Percentiles rank a stretch among this genome's conserved stretches.
These are phyloP conservation scores for Nesogale talazaci DNA, from an alignment of 2,113 vertebrate genomes.

Conservation along the genomic window DNA sequence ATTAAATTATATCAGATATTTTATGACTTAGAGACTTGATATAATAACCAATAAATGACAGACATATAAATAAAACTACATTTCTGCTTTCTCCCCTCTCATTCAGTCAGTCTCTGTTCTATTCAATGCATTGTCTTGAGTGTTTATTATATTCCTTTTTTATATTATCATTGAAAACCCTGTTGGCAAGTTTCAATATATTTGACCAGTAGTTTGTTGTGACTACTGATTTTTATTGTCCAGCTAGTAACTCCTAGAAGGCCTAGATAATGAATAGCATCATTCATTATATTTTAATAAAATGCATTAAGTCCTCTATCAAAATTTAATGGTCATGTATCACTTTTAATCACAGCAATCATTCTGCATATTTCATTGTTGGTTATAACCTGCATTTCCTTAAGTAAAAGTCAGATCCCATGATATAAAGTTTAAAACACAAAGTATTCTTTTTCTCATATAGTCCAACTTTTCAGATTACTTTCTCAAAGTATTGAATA, in stretches of 20 bases:
- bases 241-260: neutral
- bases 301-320: too few relatives aligned
- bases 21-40: neutral
- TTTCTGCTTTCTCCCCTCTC: neutral
- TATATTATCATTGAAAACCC: neutral
- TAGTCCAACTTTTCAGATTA: too few relatives aligned
- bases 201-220: neutral
- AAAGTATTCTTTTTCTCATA: neutral
- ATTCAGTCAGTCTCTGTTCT: neutral
- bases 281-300: neutral
- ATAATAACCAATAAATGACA: neutral
- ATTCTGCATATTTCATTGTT: neutral
- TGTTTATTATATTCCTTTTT: neutral
- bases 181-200: neutral
- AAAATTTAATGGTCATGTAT: neutral
- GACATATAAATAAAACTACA: neutral
- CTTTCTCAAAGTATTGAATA: too few relatives aligned
- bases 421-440: neutral
- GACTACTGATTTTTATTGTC: neutral
- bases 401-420: neutral
- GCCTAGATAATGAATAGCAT: neutral
- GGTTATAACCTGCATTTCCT: neutral
- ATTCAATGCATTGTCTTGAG: neutral
- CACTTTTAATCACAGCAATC: neutral
- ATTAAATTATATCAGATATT: conserved; percentile 24